A percentile compares a stretch with the other conserved stretches of the same genome.
Conservation (phyloP, 2,113 vertebrate genomes). For the Microtus pennsylvanicus region DNA sequence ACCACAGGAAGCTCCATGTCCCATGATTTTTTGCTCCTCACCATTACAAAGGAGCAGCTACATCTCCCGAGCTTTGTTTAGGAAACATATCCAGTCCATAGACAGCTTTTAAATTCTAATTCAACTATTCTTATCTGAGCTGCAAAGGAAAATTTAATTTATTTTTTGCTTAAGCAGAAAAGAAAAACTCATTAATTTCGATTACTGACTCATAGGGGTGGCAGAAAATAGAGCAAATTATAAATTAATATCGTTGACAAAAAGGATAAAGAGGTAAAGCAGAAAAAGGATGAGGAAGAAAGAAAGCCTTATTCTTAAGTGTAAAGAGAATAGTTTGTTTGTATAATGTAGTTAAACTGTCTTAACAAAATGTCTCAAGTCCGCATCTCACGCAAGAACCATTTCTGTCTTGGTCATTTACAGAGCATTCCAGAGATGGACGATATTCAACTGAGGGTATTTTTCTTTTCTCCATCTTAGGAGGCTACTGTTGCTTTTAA, state of each 20-base stretch:
- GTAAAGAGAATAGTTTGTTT: background rate
- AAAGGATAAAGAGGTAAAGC: background rate
- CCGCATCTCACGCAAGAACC: background rate
- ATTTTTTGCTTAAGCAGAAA: constrained; percentile 32
- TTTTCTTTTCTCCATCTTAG: too few species aligned
- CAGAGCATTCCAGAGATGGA: background rate
- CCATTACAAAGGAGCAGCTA: constrained; percentile 28
- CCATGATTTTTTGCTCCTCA: background rate
- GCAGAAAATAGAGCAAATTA: constrained; percentile 25
- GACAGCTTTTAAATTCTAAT: constrained; percentile 61
- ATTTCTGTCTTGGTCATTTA: background rate
- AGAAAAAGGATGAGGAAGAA: background rate
- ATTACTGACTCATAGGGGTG: constrained; percentile 12
- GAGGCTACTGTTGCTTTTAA: background rate
- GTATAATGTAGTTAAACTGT: background rate
- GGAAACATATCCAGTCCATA: constrained; percentile 34
- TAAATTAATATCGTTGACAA: constrained; percentile 31
- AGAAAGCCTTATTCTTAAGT: background rate
- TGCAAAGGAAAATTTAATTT: constrained; percentile 60
- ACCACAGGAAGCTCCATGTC: background rate
- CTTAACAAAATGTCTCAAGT: background rate
- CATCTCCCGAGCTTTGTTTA: constrained; percentile 22
- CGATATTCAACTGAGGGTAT: background rate
- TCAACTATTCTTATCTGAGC: constrained; percentile 57
- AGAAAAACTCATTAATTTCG: constrained; percentile 54